phyloP scores from a whole-genome alignment of 1,140 invertebrate genomes.

The Goniozus legneri region DNA sequence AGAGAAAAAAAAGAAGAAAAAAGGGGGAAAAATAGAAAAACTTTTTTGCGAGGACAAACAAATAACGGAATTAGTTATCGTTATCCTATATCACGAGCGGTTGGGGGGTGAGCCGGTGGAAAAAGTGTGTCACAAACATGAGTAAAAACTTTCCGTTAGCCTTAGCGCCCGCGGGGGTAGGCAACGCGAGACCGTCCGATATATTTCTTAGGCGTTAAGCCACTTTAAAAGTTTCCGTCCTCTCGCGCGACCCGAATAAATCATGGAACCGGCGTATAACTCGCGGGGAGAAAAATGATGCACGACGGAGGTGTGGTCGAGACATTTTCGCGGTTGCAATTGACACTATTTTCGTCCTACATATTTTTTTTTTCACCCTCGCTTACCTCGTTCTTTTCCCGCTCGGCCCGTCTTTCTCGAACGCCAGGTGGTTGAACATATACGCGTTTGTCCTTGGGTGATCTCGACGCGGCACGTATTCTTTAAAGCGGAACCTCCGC shows the following conservation, averaged over 20 bases:
- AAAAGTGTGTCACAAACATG: neutral
- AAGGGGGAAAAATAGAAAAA: no score
- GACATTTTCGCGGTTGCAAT: constrained; percentile 19
- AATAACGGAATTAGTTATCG: neutral
- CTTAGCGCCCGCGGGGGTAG: neutral
- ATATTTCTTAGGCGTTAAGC: constrained; percentile 12
- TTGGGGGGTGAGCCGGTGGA: no score
- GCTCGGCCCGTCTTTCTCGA: neutral
- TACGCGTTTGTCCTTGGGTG: no score
- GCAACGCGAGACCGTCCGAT: no score
- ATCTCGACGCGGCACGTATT: neutral
- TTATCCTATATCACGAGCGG: no score
- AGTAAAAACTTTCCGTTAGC: neutral
- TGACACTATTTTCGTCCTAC: constrained; percentile 14
- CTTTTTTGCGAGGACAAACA: no score
- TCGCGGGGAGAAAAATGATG: constrained; percentile 10
- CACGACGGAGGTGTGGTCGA: constrained; percentile 9
- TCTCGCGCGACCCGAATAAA: constrained; percentile 14
- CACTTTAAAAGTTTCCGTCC: constrained; percentile 18
- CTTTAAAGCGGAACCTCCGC: neutral
- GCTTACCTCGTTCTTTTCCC: neutral
- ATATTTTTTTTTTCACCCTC: neutral
- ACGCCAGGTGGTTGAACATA: no score
- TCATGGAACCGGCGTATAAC: constrained; percentile 13
- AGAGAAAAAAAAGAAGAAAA: no score